Conservation (phyloP, 2,888 invertebrate genomes). For the Calameuta idolon region DNA sequence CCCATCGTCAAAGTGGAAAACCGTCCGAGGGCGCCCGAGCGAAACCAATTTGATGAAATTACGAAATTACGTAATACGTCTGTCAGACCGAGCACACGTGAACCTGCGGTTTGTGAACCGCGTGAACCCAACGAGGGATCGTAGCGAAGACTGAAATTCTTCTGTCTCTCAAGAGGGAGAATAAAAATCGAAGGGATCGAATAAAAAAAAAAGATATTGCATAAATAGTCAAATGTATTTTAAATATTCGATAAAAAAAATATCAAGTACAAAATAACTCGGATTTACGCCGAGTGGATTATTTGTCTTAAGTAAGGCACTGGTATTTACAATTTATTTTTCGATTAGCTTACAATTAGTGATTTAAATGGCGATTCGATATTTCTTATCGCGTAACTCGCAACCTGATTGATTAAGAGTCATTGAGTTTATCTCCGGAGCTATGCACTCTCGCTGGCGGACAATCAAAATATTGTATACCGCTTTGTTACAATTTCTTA, state of each 20-base stretch:
- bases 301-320: constrained; percentile 46
- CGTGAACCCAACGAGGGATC: background rate
- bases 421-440: background rate
- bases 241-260: constrained; percentile 56
- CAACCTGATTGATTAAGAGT: background rate
- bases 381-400: background rate
- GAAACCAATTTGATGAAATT: constrained; percentile 49
- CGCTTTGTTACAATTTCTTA: background rate
- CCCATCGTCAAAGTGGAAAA: constrained; percentile 15
- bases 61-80: constrained; percentile 37
- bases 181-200: background rate
- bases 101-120: background rate
- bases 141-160: background rate
- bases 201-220: background rate
- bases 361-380: background rate
- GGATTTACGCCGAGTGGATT: constrained; percentile 30
- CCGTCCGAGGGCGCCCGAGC: constrained; percentile 30
- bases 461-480: background rate
- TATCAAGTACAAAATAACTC: constrained; percentile 54
- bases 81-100: background rate
- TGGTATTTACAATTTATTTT: constrained; percentile 40
- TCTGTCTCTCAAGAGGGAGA: background rate
- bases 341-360: constrained; percentile 13
- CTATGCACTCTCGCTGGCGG: background rate
- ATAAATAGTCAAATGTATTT: constrained; percentile 60